Percentiles rank a stretch among this genome's conserved stretches.
phyloP scores from a whole-genome alignment of 53 echinoderm and acorn worm genomes.

The Luidia sarsii region DNA sequence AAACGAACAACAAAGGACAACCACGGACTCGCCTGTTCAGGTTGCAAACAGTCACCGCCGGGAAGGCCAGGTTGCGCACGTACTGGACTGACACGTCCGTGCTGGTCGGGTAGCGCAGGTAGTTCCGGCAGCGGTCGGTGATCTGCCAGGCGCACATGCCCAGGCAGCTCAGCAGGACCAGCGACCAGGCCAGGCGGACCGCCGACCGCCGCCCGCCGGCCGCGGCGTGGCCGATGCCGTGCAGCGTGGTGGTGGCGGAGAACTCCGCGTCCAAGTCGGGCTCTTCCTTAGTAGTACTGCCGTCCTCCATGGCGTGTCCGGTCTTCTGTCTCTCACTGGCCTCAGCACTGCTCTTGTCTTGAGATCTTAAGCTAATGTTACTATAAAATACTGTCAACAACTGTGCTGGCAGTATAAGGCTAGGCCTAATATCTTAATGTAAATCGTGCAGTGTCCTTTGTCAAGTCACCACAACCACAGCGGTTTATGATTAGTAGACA shows the following conservation, averaged over 20 bases:
- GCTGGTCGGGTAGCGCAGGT: constrained; percentile 14
- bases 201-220: background rate
- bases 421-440: too few species aligned
- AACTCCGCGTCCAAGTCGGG: constrained; percentile 52
- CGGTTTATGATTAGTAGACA: too few species aligned
- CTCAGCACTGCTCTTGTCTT: too few species aligned
- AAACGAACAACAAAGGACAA: too few species aligned
- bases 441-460: too few species aligned
- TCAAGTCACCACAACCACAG: too few species aligned
- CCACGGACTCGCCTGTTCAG: constrained; percentile 74
- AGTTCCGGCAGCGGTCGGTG: constrained; percentile 24
- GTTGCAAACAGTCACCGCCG: constrained; percentile 71
- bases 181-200: constrained; percentile 31
- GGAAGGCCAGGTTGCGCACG: constrained; percentile 36
- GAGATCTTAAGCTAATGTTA: too few species aligned
- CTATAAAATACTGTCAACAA: too few species aligned
- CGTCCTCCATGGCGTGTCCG: too few species aligned
- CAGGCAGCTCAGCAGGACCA: constrained; percentile 9
- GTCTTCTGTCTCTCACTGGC: too few species aligned
- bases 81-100: constrained; percentile 44
- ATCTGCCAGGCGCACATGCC: constrained; percentile 61
- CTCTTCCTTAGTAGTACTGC: too few species aligned
- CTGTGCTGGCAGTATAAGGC: too few species aligned
- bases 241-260: constrained; percentile 48
- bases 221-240: constrained; percentile 38